A percentile compares a stretch with the other conserved stretches of the same genome.
Evolutionary conservation across 2,113 vertebrate species (phyloP).

Genomic region (Tachycineta bicolor): DNA sequence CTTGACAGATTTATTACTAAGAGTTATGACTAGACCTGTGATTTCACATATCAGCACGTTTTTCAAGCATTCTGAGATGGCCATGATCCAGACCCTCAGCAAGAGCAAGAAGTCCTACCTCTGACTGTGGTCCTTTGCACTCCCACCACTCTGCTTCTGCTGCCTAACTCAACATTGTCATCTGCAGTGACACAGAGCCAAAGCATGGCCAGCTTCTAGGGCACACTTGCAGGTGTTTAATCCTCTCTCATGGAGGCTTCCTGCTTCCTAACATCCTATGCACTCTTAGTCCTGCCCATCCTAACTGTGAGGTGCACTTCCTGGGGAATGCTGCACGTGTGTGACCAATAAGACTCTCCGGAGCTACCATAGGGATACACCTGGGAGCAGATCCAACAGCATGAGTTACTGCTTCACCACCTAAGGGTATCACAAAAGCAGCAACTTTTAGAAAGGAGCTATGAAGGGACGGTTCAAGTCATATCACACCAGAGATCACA

Average conservation of each 20-base stretch:
- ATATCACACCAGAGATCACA: neutral
- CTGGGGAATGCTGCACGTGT: neutral
- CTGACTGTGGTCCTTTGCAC: neutral
- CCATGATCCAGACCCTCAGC: neutral
- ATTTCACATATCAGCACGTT: slow-evolving; percentile 45
- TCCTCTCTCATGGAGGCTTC: neutral
- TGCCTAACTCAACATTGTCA: neutral
- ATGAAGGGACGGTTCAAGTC: neutral
- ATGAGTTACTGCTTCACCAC: neutral
- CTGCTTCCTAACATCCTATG: neutral
- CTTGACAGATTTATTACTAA: slow-evolving; percentile 55
- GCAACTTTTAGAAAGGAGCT: neutral
- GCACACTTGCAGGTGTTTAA: neutral
- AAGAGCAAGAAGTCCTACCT: neutral
- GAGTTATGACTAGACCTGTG: slow-evolving; percentile 47
- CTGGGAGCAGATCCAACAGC: neutral
- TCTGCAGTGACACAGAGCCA: neutral
- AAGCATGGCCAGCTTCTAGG: neutral
- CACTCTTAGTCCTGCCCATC: neutral
- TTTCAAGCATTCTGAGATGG: slow-evolving; percentile 34
- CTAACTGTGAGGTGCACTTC: neutral
- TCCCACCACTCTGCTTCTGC: neutral
- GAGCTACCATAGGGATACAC: neutral
- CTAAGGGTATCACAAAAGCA: neutral
- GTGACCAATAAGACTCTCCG: neutral